Conservation (phyloP, 2,113 vertebrate genomes). For the Sigmodon hispidus region DNA sequence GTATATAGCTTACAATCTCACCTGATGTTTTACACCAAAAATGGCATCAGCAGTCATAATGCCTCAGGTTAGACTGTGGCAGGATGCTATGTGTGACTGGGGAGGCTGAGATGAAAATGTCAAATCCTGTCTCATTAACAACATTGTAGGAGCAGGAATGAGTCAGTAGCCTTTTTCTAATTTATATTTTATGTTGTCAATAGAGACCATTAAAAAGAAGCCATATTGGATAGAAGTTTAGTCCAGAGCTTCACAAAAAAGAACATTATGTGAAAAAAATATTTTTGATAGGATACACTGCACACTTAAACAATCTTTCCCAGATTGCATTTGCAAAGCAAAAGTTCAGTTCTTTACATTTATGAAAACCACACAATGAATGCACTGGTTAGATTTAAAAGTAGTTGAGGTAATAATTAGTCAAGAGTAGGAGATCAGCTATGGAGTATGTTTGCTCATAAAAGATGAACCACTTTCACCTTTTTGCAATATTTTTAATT, state of each 20-base stretch:
- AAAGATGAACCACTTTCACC: constrained; percentile 11
- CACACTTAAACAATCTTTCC: constrained; percentile 17
- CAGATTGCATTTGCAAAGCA: constrained; percentile 10
- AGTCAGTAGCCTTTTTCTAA: constrained; percentile 30
- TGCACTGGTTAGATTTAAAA: not conserved
- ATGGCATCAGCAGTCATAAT: not conserved
- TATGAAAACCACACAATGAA: not conserved
- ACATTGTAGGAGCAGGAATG: constrained; percentile 9
- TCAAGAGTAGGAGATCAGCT: not conserved
- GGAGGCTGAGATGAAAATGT: not conserved
- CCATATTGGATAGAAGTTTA: not conserved
- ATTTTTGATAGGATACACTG: not conserved
- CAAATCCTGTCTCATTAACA: constrained; percentile 45
- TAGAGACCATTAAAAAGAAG: constrained; percentile 21
- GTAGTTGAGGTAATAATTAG: constrained; percentile 10
- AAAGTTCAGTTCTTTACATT: not conserved
- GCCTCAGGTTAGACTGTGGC: constrained; percentile 2
- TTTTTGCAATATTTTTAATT: constrained; percentile 37
- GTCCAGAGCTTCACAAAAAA: not conserved
- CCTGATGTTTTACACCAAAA: not conserved
- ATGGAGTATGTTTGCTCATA: not conserved
- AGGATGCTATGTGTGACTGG: not conserved
- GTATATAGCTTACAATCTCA: constrained; percentile 10
- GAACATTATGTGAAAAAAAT: not conserved
- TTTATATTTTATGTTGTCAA: constrained; percentile 47